Evolutionary conservation across 2,888 invertebrate genomes (phyloP).

Genomic region (Cylindroiulus punctatus): DNA sequence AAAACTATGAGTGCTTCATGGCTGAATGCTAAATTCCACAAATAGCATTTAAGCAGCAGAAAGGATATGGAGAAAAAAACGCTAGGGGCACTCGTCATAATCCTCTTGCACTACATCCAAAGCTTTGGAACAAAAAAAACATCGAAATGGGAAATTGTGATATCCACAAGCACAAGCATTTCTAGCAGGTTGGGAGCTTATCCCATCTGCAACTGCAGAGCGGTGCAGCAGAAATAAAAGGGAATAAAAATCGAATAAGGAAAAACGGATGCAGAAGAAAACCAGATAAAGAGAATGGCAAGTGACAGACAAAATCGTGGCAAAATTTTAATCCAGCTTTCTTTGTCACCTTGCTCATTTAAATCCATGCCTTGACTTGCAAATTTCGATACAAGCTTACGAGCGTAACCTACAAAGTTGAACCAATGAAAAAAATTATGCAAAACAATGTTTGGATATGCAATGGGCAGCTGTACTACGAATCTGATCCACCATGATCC

Average conservation of each 20-base stretch:
- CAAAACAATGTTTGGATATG: too few species aligned
- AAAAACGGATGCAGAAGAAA: not conserved
- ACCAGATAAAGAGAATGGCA: not conserved
- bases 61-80: not conserved
- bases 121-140: not conserved
- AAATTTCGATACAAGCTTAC: too few species aligned
- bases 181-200: not conserved
- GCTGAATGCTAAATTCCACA: constrained; percentile 45
- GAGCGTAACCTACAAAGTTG: too few species aligned
- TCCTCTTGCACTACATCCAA: not conserved
- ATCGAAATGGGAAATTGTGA: not conserved
- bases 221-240: not conserved
- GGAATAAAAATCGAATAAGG: constrained; percentile 1
- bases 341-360: too few species aligned
- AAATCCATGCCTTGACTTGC: too few species aligned
- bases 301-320: too few species aligned
- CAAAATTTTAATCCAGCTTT: too few species aligned
- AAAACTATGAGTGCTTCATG: constrained; percentile 40
- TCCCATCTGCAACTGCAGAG: constrained; percentile 22
- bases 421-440: too few species aligned
- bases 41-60: constrained; percentile 24
- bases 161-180: not conserved
- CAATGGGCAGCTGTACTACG: too few species aligned
- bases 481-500: too few species aligned
- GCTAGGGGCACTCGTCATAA: not conserved